phyloP scores from a whole-genome alignment of 2,888 invertebrate genomes.

The Patella caerulea region DNA sequence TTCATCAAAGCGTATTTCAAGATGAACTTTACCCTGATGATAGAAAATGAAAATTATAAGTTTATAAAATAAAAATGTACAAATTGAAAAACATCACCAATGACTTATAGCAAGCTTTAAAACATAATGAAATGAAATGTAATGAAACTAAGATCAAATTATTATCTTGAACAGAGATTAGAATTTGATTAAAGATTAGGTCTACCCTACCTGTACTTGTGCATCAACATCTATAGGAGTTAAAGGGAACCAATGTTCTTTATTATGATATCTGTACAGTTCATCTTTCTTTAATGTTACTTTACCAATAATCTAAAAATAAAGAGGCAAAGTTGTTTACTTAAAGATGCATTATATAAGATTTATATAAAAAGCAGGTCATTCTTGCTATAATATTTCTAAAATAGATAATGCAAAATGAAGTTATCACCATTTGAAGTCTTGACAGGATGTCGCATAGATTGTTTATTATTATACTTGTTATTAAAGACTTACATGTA shows the following conservation, averaged over 20 bases:
- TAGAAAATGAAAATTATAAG: not conserved
- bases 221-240: conserved; percentile 88
- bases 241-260: conserved; percentile 93
- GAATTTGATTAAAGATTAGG: not conserved
- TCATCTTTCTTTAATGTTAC: conserved; percentile 91
- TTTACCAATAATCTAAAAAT: conserved; percentile 79
- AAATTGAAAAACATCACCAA: too few relatives aligned
- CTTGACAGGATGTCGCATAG: too few relatives aligned
- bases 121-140: too few relatives aligned
- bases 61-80: conserved; percentile 5
- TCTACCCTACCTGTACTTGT: conserved; percentile 75
- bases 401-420: too few relatives aligned
- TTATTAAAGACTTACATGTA: not conserved
- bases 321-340: not conserved
- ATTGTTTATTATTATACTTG: not conserved
- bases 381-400: too few relatives aligned
- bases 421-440: too few relatives aligned
- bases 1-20: conserved; percentile 82
- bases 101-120: too few relatives aligned
- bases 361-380: too few relatives aligned
- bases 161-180: too few relatives aligned
- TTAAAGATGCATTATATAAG: not conserved
- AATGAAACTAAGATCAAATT: too few relatives aligned
- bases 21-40: conserved; percentile 81
- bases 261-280: conserved; percentile 88